A percentile compares a stretch with the other conserved stretches of the same genome.
These are phyloP conservation scores for Aythya baeri DNA, from an alignment of 2,113 vertebrate species.

Conservation along the genomic window DNA sequence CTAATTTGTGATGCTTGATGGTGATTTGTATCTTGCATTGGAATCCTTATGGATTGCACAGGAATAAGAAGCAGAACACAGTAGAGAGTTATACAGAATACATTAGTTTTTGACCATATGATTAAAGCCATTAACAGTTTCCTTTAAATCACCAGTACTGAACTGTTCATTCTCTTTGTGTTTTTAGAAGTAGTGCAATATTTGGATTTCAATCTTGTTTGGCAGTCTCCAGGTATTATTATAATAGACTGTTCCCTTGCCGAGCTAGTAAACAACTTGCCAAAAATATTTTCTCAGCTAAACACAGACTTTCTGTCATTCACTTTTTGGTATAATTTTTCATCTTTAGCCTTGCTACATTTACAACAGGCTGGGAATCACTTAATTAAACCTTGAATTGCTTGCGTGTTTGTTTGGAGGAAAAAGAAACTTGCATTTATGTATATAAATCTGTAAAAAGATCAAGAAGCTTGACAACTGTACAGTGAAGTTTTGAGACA, in stretches of 20 bases:
- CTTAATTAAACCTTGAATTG: background rate
- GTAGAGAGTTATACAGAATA: background rate
- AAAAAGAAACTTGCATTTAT: slow-evolving; percentile 23
- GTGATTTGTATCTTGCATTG: background rate
- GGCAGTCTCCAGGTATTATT: background rate
- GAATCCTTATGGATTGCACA: background rate
- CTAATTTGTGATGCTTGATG: background rate
- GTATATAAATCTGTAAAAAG: slow-evolving; percentile 47
- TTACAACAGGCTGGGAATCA: background rate
- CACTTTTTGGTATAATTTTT: background rate
- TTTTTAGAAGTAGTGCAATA: background rate
- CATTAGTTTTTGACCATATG: background rate
- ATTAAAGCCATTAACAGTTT: slow-evolving; percentile 21
- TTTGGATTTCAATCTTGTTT: background rate
- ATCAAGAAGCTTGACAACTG: slow-evolving; percentile 5
- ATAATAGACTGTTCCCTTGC: background rate
- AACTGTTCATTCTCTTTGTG: background rate
- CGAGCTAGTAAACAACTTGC: background rate
- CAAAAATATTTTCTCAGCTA: background rate
- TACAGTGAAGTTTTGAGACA: background rate
- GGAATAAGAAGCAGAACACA: background rate
- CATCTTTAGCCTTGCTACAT: background rate
- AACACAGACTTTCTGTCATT: background rate
- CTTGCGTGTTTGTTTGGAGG: slow-evolving; percentile 18
- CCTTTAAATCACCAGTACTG: background rate